phyloP scores from a whole-genome alignment of 2,888 invertebrate genomes.

The Latrodectus elegans region DNA sequence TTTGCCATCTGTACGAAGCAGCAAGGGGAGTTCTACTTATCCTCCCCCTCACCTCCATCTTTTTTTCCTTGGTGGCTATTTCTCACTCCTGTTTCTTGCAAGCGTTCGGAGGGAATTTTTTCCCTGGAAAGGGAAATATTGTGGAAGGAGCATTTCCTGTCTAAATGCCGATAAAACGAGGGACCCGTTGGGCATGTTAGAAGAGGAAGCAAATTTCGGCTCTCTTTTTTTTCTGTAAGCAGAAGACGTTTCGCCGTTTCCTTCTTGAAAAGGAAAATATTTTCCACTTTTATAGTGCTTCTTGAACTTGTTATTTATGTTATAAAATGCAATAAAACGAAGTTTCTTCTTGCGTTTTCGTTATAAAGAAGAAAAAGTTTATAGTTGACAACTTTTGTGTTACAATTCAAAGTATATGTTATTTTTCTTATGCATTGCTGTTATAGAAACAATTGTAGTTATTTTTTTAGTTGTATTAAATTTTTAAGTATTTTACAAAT shows the following conservation, averaged over 20 bases:
- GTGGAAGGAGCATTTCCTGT: slow-evolving; percentile 41
- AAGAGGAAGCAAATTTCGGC: slow-evolving; percentile 23
- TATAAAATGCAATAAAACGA: background rate
- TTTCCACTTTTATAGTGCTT: slow-evolving; percentile 26
- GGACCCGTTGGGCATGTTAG: slow-evolving; percentile 22
- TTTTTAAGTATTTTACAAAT: too few relatives aligned
- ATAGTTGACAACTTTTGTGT: too few relatives aligned
- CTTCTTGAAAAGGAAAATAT: slow-evolving; percentile 13
- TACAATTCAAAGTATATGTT: too few relatives aligned
- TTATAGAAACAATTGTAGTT: too few relatives aligned
- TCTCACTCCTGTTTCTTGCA: slow-evolving; percentile 22
- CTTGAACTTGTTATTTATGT: slow-evolving; percentile 43
- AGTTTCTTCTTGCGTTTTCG: too few relatives aligned
- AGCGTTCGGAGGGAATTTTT: background rate
- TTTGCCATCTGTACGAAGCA: slow-evolving; percentile 20
- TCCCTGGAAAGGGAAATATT: background rate
- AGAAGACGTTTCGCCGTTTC: slow-evolving; percentile 22
- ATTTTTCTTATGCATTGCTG: too few relatives aligned
- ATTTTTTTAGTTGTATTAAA: too few relatives aligned
- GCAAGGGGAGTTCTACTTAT: slow-evolving; percentile 25
- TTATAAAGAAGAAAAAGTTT: too few relatives aligned
- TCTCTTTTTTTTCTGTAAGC: background rate
- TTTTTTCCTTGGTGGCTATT: slow-evolving; percentile 30
- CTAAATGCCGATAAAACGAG: slow-evolving; percentile 55
- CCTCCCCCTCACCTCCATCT: slow-evolving; percentile 15